Evolutionary conservation across 2,113 vertebrate species (phyloP).

Genomic region (Sphaerodactylus townsendi): DNA sequence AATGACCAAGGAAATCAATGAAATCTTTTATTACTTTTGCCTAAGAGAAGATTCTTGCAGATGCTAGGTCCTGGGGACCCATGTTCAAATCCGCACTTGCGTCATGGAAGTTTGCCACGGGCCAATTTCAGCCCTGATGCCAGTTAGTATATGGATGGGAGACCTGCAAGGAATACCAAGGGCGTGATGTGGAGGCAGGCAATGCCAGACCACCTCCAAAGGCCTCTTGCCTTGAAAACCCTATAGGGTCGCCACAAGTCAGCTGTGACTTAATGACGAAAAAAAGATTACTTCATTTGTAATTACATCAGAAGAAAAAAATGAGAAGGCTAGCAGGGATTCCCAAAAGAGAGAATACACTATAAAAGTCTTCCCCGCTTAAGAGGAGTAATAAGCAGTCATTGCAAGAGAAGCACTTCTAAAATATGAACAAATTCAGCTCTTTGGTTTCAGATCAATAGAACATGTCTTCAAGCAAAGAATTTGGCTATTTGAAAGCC

Average conservation of each 20-base stretch:
- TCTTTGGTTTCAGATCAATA: slow-evolving; percentile 65
- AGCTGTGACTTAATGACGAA: no score
- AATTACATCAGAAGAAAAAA: neutral
- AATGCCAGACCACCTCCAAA: no score
- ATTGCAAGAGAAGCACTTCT: slow-evolving; percentile 38
- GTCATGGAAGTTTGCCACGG: no score
- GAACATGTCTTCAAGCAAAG: slow-evolving; percentile 49
- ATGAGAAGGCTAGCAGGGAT: neutral
- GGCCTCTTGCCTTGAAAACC: no score
- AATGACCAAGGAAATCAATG: neutral
- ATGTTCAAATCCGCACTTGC: no score
- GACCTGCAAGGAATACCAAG: no score
- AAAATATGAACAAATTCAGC: slow-evolving; percentile 55
- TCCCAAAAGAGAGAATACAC: slow-evolving; percentile 36
- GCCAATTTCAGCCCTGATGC: no score
- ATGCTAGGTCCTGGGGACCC: no score
- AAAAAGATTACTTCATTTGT: slow-evolving; percentile 7
- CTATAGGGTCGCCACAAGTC: no score
- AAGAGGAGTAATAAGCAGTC: slow-evolving; percentile 17
- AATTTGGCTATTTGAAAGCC: slow-evolving; percentile 52
- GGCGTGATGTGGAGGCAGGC: no score
- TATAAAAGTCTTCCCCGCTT: slow-evolving; percentile 31
- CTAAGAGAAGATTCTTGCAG: neutral
- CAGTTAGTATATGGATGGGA: no score
- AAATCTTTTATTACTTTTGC: neutral